phyloP scores from a whole-genome alignment of 2,113 vertebrate species.

The Nematolebias whitei region DNA sequence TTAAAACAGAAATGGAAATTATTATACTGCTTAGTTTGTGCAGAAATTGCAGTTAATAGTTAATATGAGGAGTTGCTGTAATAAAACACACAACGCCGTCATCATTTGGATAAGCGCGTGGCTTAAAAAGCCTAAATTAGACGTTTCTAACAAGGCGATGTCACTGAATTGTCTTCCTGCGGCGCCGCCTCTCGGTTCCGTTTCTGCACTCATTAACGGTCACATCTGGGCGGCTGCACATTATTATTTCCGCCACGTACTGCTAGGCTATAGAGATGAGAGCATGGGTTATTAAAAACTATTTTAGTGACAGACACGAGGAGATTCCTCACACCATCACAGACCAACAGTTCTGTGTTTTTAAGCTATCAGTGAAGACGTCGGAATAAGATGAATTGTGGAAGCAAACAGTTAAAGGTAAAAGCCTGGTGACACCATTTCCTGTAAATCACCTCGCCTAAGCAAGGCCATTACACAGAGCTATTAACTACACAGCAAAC shows the following conservation, averaged over 20 bases:
- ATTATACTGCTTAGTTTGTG: neutral
- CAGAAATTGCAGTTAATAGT: neutral
- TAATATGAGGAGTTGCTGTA: neutral
- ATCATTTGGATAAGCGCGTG: neutral
- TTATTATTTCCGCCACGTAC: constrained; percentile 31
- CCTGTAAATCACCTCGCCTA: constrained; percentile 61
- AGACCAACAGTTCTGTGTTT: too few relatives aligned
- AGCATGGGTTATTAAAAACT: neutral
- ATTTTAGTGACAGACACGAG: neutral
- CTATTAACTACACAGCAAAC: constrained; percentile 58
- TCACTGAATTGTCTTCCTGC: constrained; percentile 35
- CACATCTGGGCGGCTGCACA: constrained; percentile 22
- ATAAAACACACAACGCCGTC: constrained; percentile 1
- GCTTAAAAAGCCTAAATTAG: constrained; percentile 17
- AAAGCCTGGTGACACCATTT: constrained; percentile 24
- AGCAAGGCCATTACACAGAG: constrained; percentile 51
- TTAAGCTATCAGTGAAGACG: neutral
- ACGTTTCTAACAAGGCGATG: constrained; percentile 25
- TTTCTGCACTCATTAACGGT: constrained; percentile 37
- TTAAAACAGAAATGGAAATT: constrained; percentile 3
- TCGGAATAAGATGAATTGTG: neutral
- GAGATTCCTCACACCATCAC: too few relatives aligned
- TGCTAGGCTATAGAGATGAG: constrained; percentile 4
- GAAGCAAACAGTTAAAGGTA: constrained; percentile 49
- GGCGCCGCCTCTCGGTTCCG: constrained; percentile 10